Evolutionary conservation across 2,888 invertebrate species (phyloP).

Genomic region (Diploptera punctata): DNA sequence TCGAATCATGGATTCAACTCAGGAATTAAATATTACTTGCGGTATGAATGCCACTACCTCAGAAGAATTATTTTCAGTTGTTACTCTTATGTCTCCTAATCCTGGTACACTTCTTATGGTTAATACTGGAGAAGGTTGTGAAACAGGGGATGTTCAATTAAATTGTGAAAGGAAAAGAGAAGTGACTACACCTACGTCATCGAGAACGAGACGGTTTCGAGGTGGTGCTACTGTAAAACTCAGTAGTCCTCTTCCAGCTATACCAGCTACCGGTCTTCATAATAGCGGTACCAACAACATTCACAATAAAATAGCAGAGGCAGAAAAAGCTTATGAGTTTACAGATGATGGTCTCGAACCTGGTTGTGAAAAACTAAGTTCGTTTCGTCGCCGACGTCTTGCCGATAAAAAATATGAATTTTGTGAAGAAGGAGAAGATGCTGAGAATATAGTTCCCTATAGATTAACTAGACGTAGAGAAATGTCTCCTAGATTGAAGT

Average conservation of each 20-base stretch:
- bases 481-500: slow-evolving; percentile 24
- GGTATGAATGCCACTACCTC: slow-evolving; percentile 18
- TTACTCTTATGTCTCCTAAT: slow-evolving; percentile 29
- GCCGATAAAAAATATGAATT: slow-evolving; percentile 94
- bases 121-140: slow-evolving; percentile 21
- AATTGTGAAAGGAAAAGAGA: slow-evolving; percentile 6
- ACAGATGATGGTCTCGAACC: slow-evolving; percentile 77
- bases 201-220: slow-evolving; percentile 16
- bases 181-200: slow-evolving; percentile 1
- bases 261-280: neutral
- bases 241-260: slow-evolving; percentile 30
- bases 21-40: slow-evolving; percentile 37
- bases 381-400: slow-evolving; percentile 80
- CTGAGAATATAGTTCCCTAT: slow-evolving; percentile 65
- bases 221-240: slow-evolving; percentile 30
- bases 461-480: slow-evolving; percentile 42
- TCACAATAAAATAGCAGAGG: slow-evolving; percentile 52
- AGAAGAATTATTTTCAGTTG: slow-evolving; percentile 4
- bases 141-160: slow-evolving; percentile 24
- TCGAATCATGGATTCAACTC: slow-evolving; percentile 30
- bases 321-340: slow-evolving; percentile 83
- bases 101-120: slow-evolving; percentile 30
- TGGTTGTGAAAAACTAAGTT: slow-evolving; percentile 85
- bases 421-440: slow-evolving; percentile 68
- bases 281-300: neutral